Evolutionary conservation across 2,888 invertebrate species (phyloP).

Genomic region (Tenthredo distinguenda): DNA sequence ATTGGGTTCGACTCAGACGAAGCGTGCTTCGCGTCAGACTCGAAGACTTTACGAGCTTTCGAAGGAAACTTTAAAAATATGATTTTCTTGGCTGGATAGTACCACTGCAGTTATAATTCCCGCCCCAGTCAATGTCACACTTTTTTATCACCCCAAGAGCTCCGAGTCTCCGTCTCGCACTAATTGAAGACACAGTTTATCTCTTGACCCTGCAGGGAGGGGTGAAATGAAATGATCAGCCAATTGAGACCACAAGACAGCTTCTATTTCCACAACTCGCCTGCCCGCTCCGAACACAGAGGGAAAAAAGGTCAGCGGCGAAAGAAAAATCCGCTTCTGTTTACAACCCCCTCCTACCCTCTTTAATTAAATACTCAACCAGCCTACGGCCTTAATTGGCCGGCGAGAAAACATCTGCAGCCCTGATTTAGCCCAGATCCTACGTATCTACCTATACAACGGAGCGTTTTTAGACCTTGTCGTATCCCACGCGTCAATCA

Average conservation of each 20-base stretch:
- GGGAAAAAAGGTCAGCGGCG: background rate
- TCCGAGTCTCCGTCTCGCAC: background rate
- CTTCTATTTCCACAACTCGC: background rate
- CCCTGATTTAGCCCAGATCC: background rate
- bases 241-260: background rate
- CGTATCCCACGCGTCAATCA: background rate
- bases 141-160: background rate
- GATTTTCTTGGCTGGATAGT: background rate
- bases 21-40: background rate
- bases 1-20: conserved; percentile 21
- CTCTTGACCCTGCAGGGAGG: background rate
- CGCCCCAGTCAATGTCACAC: background rate
- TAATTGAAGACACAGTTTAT: background rate
- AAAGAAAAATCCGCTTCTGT: background rate
- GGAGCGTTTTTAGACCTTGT: background rate
- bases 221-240: background rate
- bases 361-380: conserved; percentile 10
- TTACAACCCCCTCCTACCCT: background rate
- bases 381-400: background rate
- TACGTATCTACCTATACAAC: background rate
- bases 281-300: background rate
- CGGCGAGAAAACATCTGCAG: conserved; percentile 8
- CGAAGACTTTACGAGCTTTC: conserved; percentile 21
- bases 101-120: background rate
- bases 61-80: background rate